A percentile compares a stretch with the other conserved stretches of the same genome.
phyloP scores from a whole-genome alignment of 1,140 invertebrate genomes.

The Dreissena polymorpha region DNA sequence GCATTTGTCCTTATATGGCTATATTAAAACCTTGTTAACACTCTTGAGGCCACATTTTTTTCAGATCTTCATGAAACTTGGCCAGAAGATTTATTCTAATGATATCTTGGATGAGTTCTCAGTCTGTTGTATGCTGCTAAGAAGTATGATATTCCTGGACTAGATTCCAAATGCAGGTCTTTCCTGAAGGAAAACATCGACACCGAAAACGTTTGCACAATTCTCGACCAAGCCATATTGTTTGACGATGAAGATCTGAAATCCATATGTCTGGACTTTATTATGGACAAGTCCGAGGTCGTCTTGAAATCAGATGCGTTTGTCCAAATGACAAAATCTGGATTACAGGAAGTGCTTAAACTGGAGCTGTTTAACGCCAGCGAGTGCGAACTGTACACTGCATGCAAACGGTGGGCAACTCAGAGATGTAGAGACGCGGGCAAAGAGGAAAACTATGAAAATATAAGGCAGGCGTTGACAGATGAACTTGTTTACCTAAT shows the following conservation, averaged over 20 bases:
- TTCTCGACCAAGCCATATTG: constrained; percentile 50
- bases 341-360: constrained; percentile 5
- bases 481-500: neutral
- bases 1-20: too few species aligned
- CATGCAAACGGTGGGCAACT: constrained; percentile 24
- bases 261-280: constrained; percentile 38
- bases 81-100: neutral
- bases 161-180: constrained; percentile 89
- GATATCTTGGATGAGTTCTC: constrained; percentile 83
- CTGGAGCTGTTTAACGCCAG: neutral
- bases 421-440: neutral
- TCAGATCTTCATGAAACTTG: too few species aligned
- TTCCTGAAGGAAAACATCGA: constrained; percentile 88
- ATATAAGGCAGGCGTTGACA: constrained; percentile 5
- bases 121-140: constrained; percentile 90
- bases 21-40: too few species aligned
- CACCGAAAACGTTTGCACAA: constrained; percentile 86
- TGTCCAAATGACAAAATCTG: constrained; percentile 6
- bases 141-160: constrained; percentile 88
- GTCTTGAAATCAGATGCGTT: constrained; percentile 43
- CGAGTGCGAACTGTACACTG: constrained; percentile 9
- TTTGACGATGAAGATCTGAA: constrained; percentile 52
- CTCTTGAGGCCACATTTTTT: too few species aligned
- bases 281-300: constrained; percentile 10
- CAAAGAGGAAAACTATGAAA: neutral